phyloP scores from a whole-genome alignment of 1,140 invertebrate species.

The Cyrtorhinus lividipennis region DNA sequence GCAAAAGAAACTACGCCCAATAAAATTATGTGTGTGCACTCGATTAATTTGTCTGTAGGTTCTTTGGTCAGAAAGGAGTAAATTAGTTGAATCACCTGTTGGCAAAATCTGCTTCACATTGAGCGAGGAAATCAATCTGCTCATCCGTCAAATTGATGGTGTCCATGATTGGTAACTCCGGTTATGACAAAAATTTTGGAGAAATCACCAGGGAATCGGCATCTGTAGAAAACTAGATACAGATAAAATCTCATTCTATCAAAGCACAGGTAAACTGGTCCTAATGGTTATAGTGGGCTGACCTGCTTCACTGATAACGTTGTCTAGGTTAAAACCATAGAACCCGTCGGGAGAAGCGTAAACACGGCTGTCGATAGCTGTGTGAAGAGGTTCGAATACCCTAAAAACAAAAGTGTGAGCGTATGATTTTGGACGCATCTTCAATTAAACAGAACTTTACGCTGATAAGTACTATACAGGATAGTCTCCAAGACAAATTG shows the following conservation, averaged over 20 bases:
- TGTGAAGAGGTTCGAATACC: slow-evolving; percentile 29
- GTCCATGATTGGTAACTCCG: slow-evolving; percentile 22
- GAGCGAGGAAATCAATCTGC: slow-evolving; percentile 33
- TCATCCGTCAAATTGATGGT: slow-evolving; percentile 27
- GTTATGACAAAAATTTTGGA: slow-evolving; percentile 23
- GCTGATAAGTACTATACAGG: background rate
- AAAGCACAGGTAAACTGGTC: background rate
- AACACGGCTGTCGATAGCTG: slow-evolving; percentile 21
- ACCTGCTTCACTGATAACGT: slow-evolving; percentile 29
- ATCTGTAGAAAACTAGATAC: slow-evolving; percentile 24
- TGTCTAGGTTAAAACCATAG: slow-evolving; percentile 28
- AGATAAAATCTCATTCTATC: background rate
- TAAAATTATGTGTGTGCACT: too few relatives aligned
- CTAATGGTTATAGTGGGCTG: slow-evolving; percentile 4
- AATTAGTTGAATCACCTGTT: slow-evolving; percentile 1
- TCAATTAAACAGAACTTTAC: background rate
- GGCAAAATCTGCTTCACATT: slow-evolving; percentile 38
- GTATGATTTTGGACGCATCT: background rate
- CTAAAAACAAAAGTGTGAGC: slow-evolving; percentile 25
- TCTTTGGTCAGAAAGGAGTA: background rate
- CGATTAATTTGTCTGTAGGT: too few relatives aligned
- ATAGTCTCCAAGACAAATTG: background rate
- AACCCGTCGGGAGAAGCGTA: slow-evolving; percentile 27
- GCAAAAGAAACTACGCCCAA: too few relatives aligned
- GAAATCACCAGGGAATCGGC: slow-evolving; percentile 26